Base-by-base conservation (phyloP, 2,797 vertebrate genomes). In the Kryptolebias ocellatus region DNA sequence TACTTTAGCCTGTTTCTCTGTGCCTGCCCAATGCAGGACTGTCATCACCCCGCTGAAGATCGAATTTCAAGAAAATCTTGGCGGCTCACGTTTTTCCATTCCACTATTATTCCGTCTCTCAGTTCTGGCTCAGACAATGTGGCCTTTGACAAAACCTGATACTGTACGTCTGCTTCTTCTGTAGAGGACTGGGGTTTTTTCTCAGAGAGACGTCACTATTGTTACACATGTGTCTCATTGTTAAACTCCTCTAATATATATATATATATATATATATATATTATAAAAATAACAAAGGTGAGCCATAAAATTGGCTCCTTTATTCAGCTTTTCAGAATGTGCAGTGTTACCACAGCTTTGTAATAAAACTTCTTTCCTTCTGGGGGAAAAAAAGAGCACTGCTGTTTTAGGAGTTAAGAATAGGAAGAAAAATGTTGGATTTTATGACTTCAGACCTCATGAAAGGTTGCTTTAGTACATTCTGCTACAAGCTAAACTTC, bases 11-110 rank as follows among this genome's bases (percentile, higher is more conserved):
- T 83, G 88, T 87, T 89, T 84, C 87, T 79, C 68, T 84, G 78
- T 72, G 80, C 77, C 86, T 82, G 83, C 87, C 83, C 81, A 81
- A 79, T 60, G 71, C 64, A 76, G 81, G 78, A 86, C 91, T 87
- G 85, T 91, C 90, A 89, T 89, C 86, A 83, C 82, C 74, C 76
- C 69, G 66, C 86, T 74, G 62, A 53, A 89, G 88, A 88, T 92
- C 89, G 72, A 80, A 85, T 92, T 92, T 92, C 92, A 92, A 82
- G 81, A 86, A 91, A 89, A 86, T 81, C 83, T 90, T 85, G 90
- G 87, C 87, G 51, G 52, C 80, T 80, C 47, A 31, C 45, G 58
- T 87, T 89, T 91, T 89, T 92, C 87, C 89, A 87, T 85, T 89
- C 78, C 34, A 72, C 88, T 82, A 86, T 90, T 89, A 86, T 90